Percentiles rank a stretch among this genome's conserved stretches.
phyloP scores from a whole-genome alignment of 2,888 invertebrate species.

The Sarcophaga caerulescens region DNA sequence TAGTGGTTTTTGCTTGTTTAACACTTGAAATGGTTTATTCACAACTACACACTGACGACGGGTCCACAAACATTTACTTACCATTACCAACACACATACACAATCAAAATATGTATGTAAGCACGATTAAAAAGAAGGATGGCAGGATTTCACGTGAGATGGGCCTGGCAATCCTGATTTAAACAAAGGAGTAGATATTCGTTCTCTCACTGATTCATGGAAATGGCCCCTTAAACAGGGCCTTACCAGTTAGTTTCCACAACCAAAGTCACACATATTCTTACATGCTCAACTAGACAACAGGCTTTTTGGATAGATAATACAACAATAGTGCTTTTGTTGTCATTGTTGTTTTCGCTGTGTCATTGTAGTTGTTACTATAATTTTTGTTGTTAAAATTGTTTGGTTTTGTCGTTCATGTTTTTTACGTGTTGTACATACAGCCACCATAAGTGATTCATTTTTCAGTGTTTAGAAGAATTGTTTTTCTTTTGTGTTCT shows the following conservation, averaged over 20 bases:
- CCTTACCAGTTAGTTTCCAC: too few species aligned
- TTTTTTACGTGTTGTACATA: constrained; percentile 53
- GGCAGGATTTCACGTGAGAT: background rate
- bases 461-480: background rate
- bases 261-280: too few species aligned
- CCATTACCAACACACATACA: background rate
- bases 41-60: background rate
- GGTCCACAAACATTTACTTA: background rate
- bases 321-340: background rate
- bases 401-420: constrained; percentile 34
- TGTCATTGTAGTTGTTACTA: background rate
- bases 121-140: background rate
- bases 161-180: background rate
- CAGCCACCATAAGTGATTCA: constrained; percentile 47
- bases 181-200: too few species aligned
- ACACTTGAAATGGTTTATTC: constrained; percentile 39
- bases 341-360: too few species aligned
- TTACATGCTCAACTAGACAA: background rate
- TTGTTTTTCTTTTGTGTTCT: constrained; percentile 8
- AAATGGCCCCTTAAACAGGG: too few species aligned
- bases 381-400: constrained; percentile 28
- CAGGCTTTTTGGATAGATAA: constrained; percentile 42
- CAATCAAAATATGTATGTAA: background rate
- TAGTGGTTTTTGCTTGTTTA: constrained; percentile 56
- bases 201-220: too few species aligned